phyloP scores from a whole-genome alignment of 2,888 invertebrate genomes.

The Notodonta dromedarius region DNA sequence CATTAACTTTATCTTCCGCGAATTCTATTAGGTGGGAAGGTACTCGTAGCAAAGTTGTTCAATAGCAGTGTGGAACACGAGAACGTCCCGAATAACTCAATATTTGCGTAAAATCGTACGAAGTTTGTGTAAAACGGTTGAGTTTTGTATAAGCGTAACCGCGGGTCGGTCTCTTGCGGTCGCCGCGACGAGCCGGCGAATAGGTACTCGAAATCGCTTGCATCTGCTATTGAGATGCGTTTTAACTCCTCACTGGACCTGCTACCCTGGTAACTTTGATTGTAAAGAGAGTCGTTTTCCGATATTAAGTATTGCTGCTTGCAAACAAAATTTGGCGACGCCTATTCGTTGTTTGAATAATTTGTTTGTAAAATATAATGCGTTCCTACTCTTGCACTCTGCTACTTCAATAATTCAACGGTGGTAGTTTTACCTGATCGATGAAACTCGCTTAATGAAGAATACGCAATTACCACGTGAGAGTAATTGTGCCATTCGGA shows the following conservation, averaged over 20 bases:
- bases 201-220: background rate
- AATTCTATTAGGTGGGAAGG: background rate
- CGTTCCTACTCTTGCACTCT: too few species aligned
- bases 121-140: slow-evolving; percentile 25
- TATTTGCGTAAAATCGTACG: slow-evolving; percentile 18
- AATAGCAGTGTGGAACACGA: background rate
- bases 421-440: too few species aligned
- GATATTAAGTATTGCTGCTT: background rate
- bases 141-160: slow-evolving; percentile 28
- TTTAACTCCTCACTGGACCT: background rate
- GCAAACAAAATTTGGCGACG: background rate
- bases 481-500: too few species aligned
- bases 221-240: background rate
- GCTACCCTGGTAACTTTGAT: background rate
- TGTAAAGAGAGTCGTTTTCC: background rate
- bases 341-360: too few species aligned
- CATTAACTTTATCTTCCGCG: too few species aligned
- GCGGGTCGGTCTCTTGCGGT: background rate
- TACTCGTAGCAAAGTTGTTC: slow-evolving; percentile 8
- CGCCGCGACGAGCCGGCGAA: background rate
- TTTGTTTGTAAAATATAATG: too few species aligned
- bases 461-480: too few species aligned
- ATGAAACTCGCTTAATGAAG: too few species aligned
- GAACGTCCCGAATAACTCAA: slow-evolving; percentile 8
- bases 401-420: too few species aligned